Conservation (phyloP, 2,888 invertebrate genomes). For the Lithosia quadra region DNA sequence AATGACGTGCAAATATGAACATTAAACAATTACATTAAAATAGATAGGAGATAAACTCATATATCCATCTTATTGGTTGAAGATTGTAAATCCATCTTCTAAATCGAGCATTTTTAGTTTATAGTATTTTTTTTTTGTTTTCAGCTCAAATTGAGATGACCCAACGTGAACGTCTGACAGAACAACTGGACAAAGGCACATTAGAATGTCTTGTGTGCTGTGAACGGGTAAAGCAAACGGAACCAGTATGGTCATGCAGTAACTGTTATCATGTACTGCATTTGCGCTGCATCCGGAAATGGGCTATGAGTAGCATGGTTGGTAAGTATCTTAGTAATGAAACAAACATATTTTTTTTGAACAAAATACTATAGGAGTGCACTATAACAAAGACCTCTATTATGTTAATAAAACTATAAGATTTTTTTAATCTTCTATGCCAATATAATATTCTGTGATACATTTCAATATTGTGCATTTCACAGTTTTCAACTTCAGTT, state of each 20-base stretch:
- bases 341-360: not conserved
- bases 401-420: no score
- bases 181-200: conserved; percentile 93
- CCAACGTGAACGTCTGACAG: conserved; percentile 94
- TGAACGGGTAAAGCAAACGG: conserved; percentile 92
- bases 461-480: no score
- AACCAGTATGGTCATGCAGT: conserved; percentile 96
- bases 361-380: not conserved
- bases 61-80: not conserved
- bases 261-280: conserved; percentile 98
- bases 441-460: no score
- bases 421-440: no score
- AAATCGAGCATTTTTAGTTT: not conserved
- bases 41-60: not conserved
- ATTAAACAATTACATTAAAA: no score
- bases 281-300: conserved; percentile 95
- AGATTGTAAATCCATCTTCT: no score
- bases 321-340: conserved; percentile 77
- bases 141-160: conserved; percentile 86
- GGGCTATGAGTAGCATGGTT: conserved; percentile 94
- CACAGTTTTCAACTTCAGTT: no score
- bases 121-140: conserved; percentile 19
- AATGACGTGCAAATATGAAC: no score
- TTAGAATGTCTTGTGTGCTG: conserved; percentile 98
- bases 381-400: no score